These are phyloP conservation scores for Chiridota heheva DNA, from an alignment of 35 echinoderm and acorn worm species.

Conservation along the genomic window DNA sequence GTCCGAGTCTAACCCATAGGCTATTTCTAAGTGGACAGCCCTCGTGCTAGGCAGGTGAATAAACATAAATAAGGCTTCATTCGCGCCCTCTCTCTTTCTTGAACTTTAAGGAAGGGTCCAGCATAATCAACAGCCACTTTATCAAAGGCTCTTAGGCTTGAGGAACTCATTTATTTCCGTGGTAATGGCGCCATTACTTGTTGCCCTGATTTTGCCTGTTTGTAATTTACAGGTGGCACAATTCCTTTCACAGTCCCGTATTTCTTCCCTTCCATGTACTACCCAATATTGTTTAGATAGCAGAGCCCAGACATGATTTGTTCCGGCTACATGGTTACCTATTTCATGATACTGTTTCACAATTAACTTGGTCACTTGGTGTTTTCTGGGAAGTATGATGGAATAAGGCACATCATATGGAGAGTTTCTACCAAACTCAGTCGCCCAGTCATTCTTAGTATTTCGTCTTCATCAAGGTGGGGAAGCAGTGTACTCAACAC, in stretches of 20 bases:
- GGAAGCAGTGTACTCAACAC: slow-evolving; percentile 10
- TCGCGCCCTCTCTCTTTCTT: slow-evolving; percentile 17
- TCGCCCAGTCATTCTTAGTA: slow-evolving; percentile 23
- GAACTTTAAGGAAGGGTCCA: slow-evolving; percentile 23
- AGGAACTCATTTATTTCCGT: background rate
- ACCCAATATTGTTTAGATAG: background rate
- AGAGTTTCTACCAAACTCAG: slow-evolving; percentile 28
- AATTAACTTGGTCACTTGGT: slow-evolving; percentile 22
- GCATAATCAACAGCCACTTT: slow-evolving; percentile 21
- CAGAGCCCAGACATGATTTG: background rate
- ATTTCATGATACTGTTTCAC: slow-evolving; percentile 14
- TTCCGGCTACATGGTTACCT: background rate
- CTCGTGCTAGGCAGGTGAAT: slow-evolving; percentile 40
- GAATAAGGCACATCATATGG: slow-evolving; percentile 36
- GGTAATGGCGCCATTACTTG: slow-evolving; percentile 24
- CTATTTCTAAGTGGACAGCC: slow-evolving; percentile 49
- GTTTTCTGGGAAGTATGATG: slow-evolving; percentile 28
- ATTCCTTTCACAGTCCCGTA: slow-evolving; percentile 26
- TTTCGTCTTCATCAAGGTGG: slow-evolving; percentile 2
- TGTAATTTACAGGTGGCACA: slow-evolving; percentile 33
- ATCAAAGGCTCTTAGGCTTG: slow-evolving; percentile 4
- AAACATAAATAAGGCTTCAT: slow-evolving; percentile 42
- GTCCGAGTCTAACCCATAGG: slow-evolving; percentile 34
- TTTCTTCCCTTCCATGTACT: slow-evolving; percentile 7
- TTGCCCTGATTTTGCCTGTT: slow-evolving; percentile 4